phyloP scores from a whole-genome alignment of 1,140 invertebrate genomes.

The Rhopalosiphum padi region DNA sequence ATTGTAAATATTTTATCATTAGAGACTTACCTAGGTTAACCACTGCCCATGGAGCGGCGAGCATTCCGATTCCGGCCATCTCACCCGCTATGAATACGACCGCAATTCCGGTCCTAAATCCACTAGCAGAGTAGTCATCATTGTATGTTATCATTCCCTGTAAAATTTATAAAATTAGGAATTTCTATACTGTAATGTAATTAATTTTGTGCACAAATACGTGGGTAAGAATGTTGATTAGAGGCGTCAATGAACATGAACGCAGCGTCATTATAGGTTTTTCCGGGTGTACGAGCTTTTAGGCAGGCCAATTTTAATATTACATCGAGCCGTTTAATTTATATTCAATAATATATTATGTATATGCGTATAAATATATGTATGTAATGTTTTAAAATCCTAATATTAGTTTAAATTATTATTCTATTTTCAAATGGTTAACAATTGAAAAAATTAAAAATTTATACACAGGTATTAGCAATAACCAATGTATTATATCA shows the following conservation, averaged over 20 bases:
- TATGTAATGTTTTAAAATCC: neutral
- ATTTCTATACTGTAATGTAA: neutral
- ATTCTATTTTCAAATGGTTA: neutral
- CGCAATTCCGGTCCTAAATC: neutral
- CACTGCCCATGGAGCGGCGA: constrained; percentile 74
- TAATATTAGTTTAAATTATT: neutral
- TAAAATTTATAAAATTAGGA: neutral
- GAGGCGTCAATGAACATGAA: no score
- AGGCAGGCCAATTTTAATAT: neutral
- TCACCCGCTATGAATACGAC: constrained; percentile 75
- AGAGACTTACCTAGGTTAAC: constrained; percentile 68
- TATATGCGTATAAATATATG: neutral
- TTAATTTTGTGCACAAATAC: neutral
- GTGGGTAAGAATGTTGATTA: neutral
- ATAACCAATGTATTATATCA: neutral
- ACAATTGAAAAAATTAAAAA: neutral
- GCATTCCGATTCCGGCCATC: constrained; percentile 78
- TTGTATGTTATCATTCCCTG: neutral
- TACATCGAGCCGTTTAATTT: neutral
- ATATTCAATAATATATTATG: neutral
- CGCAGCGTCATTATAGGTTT: neutral
- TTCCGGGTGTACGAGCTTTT: neutral
- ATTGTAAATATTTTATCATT: neutral
- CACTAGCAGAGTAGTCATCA: neutral
- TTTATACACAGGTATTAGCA: neutral